Conservation (phyloP, 2,797 vertebrate species). For the Ambastaia sidthimunki region DNA sequence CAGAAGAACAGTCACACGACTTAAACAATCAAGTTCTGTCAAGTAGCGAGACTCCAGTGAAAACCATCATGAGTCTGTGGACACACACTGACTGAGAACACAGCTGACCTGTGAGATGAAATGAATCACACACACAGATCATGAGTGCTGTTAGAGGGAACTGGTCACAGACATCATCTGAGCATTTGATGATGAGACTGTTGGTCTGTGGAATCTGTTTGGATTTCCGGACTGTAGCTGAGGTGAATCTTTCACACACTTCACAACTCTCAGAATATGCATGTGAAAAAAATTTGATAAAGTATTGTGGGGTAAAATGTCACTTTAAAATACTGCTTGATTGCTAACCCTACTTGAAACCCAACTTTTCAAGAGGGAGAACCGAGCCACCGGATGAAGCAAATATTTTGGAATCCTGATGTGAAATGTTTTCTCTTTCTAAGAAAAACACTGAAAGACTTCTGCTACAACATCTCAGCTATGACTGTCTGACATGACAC, state of each 20-base stretch:
- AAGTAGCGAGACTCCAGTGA: neutral
- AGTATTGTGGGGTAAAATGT: neutral
- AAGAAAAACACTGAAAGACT: neutral
- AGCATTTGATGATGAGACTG: too few species aligned
- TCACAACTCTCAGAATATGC: neutral
- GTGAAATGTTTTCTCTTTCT: neutral
- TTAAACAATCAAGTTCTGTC: conserved; percentile 13
- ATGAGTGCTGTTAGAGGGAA: neutral
- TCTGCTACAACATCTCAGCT: conserved; percentile 60
- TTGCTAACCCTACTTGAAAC: neutral
- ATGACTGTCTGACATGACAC: conserved; percentile 40
- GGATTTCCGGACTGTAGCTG: too few species aligned
- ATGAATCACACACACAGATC: neutral
- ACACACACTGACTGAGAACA: neutral
- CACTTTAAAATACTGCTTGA: neutral
- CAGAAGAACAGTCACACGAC: neutral
- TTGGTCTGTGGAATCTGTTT: neutral
- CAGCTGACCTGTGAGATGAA: neutral
- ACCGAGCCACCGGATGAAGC: neutral
- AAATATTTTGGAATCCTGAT: conserved; percentile 29
- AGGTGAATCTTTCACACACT: neutral
- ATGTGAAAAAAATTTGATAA: neutral
- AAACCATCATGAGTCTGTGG: neutral
- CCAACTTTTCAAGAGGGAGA: neutral
- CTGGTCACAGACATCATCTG: neutral